Evolutionary conservation across 1,140 invertebrate genomes (phyloP).

Genomic region (Leucophenga varia): DNA sequence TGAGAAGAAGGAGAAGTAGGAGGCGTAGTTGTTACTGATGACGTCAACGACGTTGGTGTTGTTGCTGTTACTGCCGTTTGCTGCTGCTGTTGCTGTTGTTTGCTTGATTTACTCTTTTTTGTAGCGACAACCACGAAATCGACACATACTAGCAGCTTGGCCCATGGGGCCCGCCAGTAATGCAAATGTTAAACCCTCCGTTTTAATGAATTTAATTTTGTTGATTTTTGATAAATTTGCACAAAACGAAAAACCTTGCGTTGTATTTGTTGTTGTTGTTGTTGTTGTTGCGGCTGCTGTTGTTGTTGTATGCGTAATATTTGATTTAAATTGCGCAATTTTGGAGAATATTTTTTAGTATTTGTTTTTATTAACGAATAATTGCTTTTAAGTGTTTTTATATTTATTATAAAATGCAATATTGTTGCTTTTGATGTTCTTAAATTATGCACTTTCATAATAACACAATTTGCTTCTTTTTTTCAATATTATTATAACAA

Average conservation of each 20-base stretch:
- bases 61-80: constrained; percentile 1
- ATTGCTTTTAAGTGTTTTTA: constrained; percentile 8
- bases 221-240: constrained; percentile 32
- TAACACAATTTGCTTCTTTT: constrained; percentile 14
- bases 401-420: constrained; percentile 19
- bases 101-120: constrained; percentile 64
- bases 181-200: constrained; percentile 56
- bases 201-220: constrained; percentile 56
- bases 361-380: constrained; percentile 22
- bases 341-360: constrained; percentile 14
- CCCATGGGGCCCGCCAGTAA: constrained; percentile 63
- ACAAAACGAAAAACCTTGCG: constrained; percentile 31
- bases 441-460: constrained; percentile 39
- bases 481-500: background rate
- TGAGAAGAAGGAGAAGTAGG: too few relatives aligned
- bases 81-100: constrained; percentile 24
- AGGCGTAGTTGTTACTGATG: too few relatives aligned
- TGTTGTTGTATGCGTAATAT: constrained; percentile 13
- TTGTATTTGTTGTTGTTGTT: constrained; percentile 29
- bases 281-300: constrained; percentile 8
- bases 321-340: constrained; percentile 24
- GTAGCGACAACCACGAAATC: constrained; percentile 66
- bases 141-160: constrained; percentile 67
- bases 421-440: constrained; percentile 13
- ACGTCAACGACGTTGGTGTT: constrained; percentile 3